These are phyloP conservation scores for Coptodon rendalli DNA, from an alignment of 2,113 vertebrate genomes.

Conservation along the genomic window DNA sequence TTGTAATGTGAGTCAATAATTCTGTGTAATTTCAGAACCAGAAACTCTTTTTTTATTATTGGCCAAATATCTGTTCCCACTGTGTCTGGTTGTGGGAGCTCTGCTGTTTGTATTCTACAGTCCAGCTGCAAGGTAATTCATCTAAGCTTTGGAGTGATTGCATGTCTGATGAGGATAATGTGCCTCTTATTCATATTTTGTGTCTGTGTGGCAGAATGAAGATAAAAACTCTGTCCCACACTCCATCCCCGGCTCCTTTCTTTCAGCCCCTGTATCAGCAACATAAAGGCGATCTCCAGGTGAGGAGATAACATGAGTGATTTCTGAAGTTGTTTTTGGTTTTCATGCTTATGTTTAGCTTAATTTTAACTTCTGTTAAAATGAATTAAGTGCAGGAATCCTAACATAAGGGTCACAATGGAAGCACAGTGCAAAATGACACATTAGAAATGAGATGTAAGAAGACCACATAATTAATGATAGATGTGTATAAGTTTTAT, in stretches of 20 bases:
- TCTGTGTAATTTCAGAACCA: slow-evolving; percentile 10
- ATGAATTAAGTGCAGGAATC: background rate
- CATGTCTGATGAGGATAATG: background rate
- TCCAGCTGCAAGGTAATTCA: slow-evolving; percentile 23
- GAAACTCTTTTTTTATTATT: background rate
- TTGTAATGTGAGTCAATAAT: background rate
- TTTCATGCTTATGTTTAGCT: background rate
- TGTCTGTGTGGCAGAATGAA: slow-evolving; percentile 28
- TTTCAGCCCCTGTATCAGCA: slow-evolving; percentile 43
- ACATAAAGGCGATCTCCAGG: slow-evolving; percentile 39
- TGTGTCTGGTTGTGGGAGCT: background rate
- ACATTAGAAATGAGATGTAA: background rate
- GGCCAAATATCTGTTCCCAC: slow-evolving; percentile 10
- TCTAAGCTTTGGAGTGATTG: background rate
- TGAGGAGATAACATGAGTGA: background rate
- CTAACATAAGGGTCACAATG: background rate
- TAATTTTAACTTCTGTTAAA: background rate
- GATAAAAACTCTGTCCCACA: slow-evolving; percentile 26
- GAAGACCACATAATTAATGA: background rate
- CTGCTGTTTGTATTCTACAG: slow-evolving; percentile 5
- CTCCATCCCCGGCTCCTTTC: slow-evolving; percentile 47
- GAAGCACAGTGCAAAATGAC: background rate
- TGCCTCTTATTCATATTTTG: background rate
- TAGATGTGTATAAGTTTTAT: background rate
- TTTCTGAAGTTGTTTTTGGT: background rate